Percentiles rank a stretch among this genome's conserved stretches.
phyloP scores from a whole-genome alignment of 2,797 vertebrate genomes.

The Sebastolobus altivelis region DNA sequence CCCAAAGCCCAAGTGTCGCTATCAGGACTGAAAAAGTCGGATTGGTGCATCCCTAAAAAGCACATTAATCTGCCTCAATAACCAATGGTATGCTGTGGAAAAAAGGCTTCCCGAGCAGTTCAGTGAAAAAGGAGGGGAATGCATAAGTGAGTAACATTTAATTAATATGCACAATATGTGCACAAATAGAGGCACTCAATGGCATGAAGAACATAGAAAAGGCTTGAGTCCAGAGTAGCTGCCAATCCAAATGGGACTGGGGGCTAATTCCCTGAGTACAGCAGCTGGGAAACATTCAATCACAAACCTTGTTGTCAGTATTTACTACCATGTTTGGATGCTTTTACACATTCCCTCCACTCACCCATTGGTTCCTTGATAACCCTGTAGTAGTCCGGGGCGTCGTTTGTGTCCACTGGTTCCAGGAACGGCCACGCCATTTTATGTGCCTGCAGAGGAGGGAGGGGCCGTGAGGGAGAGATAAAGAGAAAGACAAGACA shows the following conservation, averaged over 20 bases:
- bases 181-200: not conserved
- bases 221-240: not conserved
- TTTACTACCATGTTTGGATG: not conserved
- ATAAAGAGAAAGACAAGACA: slow-evolving; percentile 43
- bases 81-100: not conserved
- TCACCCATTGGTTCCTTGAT: slow-evolving; percentile 99
- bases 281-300: not conserved
- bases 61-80: not conserved
- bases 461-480: slow-evolving; percentile 5
- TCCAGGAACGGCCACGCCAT: slow-evolving; percentile 99
- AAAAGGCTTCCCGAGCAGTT: not conserved
- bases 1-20: too few species aligned
- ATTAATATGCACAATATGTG: not conserved
- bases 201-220: not conserved
- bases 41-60: too few species aligned
- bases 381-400: slow-evolving; percentile 97
- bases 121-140: not conserved
- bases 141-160: not conserved
- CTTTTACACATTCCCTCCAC: slow-evolving; percentile 82
- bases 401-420: slow-evolving; percentile 96
- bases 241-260: not conserved
- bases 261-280: not conserved
- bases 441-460: slow-evolving; percentile 90
- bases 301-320: not conserved
- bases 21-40: too few species aligned